Base-by-base conservation (phyloP, 1,140 invertebrate genomes). In the Drosophila orena region DNA sequence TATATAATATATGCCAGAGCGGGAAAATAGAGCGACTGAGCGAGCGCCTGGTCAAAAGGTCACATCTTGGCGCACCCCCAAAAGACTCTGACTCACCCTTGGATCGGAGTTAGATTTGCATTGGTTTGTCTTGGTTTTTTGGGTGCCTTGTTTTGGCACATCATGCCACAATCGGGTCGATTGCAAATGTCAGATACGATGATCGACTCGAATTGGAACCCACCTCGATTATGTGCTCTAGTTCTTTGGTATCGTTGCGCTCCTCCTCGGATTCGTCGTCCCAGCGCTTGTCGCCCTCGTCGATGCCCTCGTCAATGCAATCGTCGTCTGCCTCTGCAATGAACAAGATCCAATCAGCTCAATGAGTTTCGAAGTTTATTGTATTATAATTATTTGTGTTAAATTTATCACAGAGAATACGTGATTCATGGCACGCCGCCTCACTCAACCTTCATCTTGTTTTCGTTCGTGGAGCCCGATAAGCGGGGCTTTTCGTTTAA, bases 251-350 rank as follows among this genome's bases (percentile, higher is more conserved):
- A 78, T 92, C 81, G 71, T 88, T 79, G 56, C 77, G 73, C 61
- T 91, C 90, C 74, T 93, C 92, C 73, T 96, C 95, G 58, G 94
- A 93, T 34, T 97, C 88, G 62, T 92, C 91, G 73, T 92, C 90
- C 90, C 90, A 91, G 71, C 90, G 90, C 61, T 91, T 91, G 61
- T 91, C 84, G 78, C 88, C 89, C 70, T 92, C 96, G 55, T 96
- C 96, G 2, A 97, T 96, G 93, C 98, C 97, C 72, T 96, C 93
- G 93, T 98, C 97, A 79, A 98, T 98, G 44, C 97, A 97, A 93
- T 98, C 97, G 92, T 98, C 97, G 77, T 97, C 97, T 0, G 96
- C 96, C 93, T 97, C 96, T 54, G 93, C 47, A 73, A 81, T 52
- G 35, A 77, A 62, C 38, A 2, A 49, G 42, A 38, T 42, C 8